These are phyloP conservation scores for Cylloceria caligata DNA, from an alignment of 2,888 invertebrate genomes.

Conservation along the genomic window DNA sequence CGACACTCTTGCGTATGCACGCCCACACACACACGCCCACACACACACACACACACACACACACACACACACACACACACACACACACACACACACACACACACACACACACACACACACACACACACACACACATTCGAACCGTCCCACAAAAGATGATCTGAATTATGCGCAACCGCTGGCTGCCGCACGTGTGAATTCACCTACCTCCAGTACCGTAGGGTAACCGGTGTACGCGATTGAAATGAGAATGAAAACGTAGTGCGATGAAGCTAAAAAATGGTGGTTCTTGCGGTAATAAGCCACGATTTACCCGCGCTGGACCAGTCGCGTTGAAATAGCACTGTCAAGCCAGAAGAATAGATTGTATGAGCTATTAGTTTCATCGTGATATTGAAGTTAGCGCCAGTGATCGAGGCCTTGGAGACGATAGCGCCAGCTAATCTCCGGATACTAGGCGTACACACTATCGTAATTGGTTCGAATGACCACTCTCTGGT, in stretches of 20 bases:
- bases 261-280: constrained; percentile 14
- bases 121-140: constrained; percentile 30
- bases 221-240: constrained; percentile 67
- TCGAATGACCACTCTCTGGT: constrained; percentile 63
- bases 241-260: constrained; percentile 5
- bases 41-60: constrained; percentile 42
- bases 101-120: constrained; percentile 38
- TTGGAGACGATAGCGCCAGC: constrained; percentile 61
- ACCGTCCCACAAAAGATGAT: constrained; percentile 70
- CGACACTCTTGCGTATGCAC: too few species aligned
- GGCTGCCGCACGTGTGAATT: constrained; percentile 78
- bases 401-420: constrained; percentile 33
- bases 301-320: constrained; percentile 26
- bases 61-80: constrained; percentile 29
- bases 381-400: constrained; percentile 57
- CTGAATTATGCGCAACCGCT: constrained; percentile 77
- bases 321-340: not conserved
- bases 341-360: constrained; percentile 49
- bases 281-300: constrained; percentile 28
- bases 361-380: constrained; percentile 30
- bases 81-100: constrained; percentile 44
- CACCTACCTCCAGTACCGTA: constrained; percentile 70
- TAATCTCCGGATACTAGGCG: constrained; percentile 63
- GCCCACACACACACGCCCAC: too few species aligned
- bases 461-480: constrained; percentile 69